Evolutionary conservation across 2,888 invertebrate genomes (phyloP).

Genomic region (Polylopha cassiicola): DNA sequence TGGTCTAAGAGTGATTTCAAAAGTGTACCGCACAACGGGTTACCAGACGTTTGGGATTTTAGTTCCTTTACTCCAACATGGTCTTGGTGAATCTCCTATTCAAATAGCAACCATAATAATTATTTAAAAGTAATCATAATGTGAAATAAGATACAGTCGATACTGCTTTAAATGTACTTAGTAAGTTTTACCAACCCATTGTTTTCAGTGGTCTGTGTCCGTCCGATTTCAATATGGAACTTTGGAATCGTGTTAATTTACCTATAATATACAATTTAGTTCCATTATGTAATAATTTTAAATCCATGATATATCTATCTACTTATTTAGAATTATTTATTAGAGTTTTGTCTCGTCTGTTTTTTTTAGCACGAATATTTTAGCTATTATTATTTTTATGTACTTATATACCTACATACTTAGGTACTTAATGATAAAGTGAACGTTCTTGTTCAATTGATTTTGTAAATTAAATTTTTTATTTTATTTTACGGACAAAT

Average conservation of each 20-base stretch:
- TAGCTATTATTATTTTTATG: conserved; percentile 23
- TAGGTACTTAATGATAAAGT: background rate
- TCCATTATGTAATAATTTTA: conserved; percentile 26
- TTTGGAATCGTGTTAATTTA: conserved; percentile 2
- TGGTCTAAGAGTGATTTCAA: conserved; percentile 84
- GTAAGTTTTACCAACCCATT: conserved; percentile 11
- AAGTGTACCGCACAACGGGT: conserved; percentile 80
- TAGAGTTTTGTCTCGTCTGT: conserved; percentile 37
- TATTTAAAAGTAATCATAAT: conserved; percentile 24
- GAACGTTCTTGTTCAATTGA: background rate
- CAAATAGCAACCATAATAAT: conserved; percentile 30
- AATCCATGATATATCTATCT: conserved; percentile 22
- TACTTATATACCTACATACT: background rate
- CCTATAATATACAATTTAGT: conserved; percentile 24
- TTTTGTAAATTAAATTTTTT: too few relatives aligned
- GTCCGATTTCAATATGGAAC: conserved; percentile 10
- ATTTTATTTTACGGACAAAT: too few relatives aligned
- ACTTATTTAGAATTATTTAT: conserved; percentile 36
- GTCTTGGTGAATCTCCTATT: conserved; percentile 74
- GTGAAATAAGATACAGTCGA: conserved; percentile 10
- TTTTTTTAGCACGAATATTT: conserved; percentile 31
- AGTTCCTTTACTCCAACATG: conserved; percentile 76
- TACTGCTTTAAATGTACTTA: conserved; percentile 8
- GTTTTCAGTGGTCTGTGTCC: conserved; percentile 15
- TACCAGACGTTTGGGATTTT: conserved; percentile 86